Base-by-base conservation (phyloP, 2,797 vertebrate genomes). In the Helicolenus hilgendorfi region DNA sequence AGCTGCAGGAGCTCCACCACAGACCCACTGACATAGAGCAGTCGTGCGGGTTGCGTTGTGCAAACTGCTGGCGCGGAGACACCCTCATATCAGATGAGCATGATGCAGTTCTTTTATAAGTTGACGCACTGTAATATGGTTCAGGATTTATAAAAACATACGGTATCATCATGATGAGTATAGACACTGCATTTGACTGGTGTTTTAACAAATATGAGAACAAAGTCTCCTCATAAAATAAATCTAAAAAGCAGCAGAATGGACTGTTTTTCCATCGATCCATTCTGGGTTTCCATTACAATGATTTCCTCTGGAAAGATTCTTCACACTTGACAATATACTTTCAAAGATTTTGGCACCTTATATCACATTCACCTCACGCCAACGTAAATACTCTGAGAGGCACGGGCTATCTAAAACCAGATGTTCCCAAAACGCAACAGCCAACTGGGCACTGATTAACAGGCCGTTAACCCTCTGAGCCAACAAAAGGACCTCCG, bases 1-100 rank as follows among this genome's bases (percentile, higher is more conserved):
- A 95, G 93, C 96, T 95, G 90, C 94, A 96, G 96, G 96, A 96
- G 95, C 90, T 94, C 74, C 80, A 96, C 96, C 95, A 77, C 95
- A 96, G 89, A 89, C 87, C 87, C 65, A 72, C 81, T 89, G 94
- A 95, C 88, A 93, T 15, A 79, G 73, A 95, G 85, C 89, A 91
- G 92, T 79, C 79, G 13, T 60, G 69, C 11, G 38, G 56, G 71
- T 60, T 22, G 60, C 18, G 3, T 13, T 81, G 59, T 81, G 81
- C 81, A 89, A 91, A 89, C 79, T 79, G 84, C 60, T 86, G 79
- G 79, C 84, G 74, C n/a, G 3, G 69, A 82, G 7, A 60, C 72
- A 45, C 90, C 35, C 29, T 82, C 49, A 35, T 76, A 81, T 80
- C 79, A 29, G 79, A 63, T 24, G 26, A 2, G 4, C 72, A 77